Percentiles rank a stretch among this genome's conserved stretches.
These are phyloP conservation scores for Cephus pygmeus DNA, from an alignment of 2,888 invertebrate species.

Conservation along the genomic window DNA sequence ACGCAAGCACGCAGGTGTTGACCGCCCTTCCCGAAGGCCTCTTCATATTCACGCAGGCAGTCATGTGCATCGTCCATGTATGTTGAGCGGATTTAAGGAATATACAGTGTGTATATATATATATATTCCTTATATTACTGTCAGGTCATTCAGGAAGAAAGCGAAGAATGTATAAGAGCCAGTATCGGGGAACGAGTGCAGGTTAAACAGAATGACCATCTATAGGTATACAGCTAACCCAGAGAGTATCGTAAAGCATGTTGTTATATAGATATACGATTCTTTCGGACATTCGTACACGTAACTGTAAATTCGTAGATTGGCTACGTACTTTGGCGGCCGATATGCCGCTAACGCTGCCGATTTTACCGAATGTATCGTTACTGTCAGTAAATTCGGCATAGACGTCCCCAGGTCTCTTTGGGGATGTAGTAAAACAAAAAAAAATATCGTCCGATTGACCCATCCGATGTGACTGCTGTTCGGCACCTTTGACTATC, in stretches of 20 bases:
- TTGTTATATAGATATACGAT: neutral
- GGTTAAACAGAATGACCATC: neutral
- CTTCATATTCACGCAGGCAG: conserved; percentile 6
- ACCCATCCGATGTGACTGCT: neutral
- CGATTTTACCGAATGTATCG: neutral
- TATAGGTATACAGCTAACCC: neutral
- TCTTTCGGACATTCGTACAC: neutral
- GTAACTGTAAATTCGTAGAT: neutral
- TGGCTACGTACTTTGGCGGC: neutral
- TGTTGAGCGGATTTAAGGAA: neutral
- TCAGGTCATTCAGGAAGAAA: neutral
- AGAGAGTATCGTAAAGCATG: neutral
- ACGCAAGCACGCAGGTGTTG: conserved; percentile 7
- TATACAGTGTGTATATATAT: neutral
- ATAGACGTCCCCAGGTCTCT: neutral
- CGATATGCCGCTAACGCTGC: neutral
- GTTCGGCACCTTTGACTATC: too few species aligned
- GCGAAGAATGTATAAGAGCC: neutral
- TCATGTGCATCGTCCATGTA: conserved; percentile 1
- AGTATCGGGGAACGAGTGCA: neutral
- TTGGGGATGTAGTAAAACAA: neutral
- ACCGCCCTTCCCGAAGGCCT: neutral
- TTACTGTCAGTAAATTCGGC: neutral
- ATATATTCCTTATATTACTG: neutral
- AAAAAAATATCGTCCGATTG: neutral